phyloP scores from a whole-genome alignment of 2,888 invertebrate genomes.

The Ditula angustiorana region DNA sequence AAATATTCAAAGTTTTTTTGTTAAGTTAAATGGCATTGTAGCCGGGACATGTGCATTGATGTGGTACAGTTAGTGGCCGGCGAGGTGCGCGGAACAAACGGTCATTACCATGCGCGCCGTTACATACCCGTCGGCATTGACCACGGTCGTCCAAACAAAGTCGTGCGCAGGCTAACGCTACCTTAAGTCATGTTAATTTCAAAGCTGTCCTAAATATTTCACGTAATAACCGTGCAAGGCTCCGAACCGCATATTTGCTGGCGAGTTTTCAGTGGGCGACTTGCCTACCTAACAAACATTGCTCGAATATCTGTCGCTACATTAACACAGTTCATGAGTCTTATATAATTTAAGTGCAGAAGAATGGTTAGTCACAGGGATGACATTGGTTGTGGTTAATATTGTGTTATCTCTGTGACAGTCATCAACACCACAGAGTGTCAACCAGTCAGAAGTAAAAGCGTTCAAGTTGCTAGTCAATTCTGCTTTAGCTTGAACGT shows the following conservation, averaged over 20 bases:
- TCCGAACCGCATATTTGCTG: slow-evolving; percentile 65
- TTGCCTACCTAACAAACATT: slow-evolving; percentile 39
- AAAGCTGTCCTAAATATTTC: slow-evolving; percentile 63
- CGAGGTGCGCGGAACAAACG: slow-evolving; percentile 54
- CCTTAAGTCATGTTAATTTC: slow-evolving; percentile 70
- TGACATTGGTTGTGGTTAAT: slow-evolving; percentile 63
- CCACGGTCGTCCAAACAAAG: slow-evolving; percentile 60
- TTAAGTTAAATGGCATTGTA: slow-evolving; percentile 48
- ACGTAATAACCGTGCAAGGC: slow-evolving; percentile 62
- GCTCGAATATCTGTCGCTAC: slow-evolving; percentile 3
- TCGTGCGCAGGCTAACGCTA: slow-evolving; percentile 54
- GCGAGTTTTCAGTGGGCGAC: slow-evolving; percentile 48
- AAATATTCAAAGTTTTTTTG: slow-evolving; percentile 28
- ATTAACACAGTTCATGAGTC: slow-evolving; percentile 21
- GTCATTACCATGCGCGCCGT: slow-evolving; percentile 69
- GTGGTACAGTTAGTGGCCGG: slow-evolving; percentile 53
- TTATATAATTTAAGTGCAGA: slow-evolving; percentile 60
- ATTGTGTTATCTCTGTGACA: slow-evolving; percentile 62
- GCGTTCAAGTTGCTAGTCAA: slow-evolving; percentile 67
- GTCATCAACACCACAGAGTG: slow-evolving; percentile 66
- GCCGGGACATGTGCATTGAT: slow-evolving; percentile 41
- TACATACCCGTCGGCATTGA: slow-evolving; percentile 66
- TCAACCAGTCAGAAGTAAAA: slow-evolving; percentile 61
- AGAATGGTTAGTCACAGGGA: slow-evolving; percentile 82
- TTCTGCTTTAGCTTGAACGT: slow-evolving; percentile 66